Conservation (phyloP, 2,888 invertebrate genomes). For the Dasypolia templi region DNA sequence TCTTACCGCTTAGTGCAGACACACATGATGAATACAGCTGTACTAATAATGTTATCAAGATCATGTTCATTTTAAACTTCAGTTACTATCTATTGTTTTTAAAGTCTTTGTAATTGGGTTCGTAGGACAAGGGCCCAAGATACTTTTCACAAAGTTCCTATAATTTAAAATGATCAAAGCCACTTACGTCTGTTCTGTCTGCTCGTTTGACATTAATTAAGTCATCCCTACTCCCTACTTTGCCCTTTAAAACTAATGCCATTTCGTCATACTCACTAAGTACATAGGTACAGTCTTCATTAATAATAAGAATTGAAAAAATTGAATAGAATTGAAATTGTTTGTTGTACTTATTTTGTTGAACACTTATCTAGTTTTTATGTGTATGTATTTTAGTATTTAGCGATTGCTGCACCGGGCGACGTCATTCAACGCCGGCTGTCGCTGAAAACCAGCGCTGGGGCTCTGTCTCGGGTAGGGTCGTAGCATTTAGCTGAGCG, state of each 20-base stretch:
- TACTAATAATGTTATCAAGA: background rate
- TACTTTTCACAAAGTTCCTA: background rate
- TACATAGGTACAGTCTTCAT: background rate
- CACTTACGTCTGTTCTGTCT: background rate
- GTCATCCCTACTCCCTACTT: background rate
- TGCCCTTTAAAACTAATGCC: background rate
- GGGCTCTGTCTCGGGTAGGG: too few relatives aligned
- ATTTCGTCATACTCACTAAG: constrained; percentile 18
- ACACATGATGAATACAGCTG: constrained; percentile 36
- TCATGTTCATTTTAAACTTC: background rate
- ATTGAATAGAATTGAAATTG: too few relatives aligned
- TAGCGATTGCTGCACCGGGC: too few relatives aligned
- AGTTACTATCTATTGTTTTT: background rate
- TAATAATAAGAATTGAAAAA: too few relatives aligned
- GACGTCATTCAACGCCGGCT: too few relatives aligned
- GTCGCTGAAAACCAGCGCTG: too few relatives aligned
- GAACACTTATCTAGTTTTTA: too few relatives aligned
- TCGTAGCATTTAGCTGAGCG: too few relatives aligned
- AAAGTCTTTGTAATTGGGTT: constrained; percentile 13
- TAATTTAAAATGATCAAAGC: constrained; percentile 31
- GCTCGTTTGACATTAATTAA: constrained; percentile 18
- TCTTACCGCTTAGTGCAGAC: constrained; percentile 17
- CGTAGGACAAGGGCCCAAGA: background rate
- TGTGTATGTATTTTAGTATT: too few relatives aligned
- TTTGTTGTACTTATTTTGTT: too few relatives aligned